Conservation (phyloP, 1,140 invertebrate species). For the Vollenhovia emeryi region DNA sequence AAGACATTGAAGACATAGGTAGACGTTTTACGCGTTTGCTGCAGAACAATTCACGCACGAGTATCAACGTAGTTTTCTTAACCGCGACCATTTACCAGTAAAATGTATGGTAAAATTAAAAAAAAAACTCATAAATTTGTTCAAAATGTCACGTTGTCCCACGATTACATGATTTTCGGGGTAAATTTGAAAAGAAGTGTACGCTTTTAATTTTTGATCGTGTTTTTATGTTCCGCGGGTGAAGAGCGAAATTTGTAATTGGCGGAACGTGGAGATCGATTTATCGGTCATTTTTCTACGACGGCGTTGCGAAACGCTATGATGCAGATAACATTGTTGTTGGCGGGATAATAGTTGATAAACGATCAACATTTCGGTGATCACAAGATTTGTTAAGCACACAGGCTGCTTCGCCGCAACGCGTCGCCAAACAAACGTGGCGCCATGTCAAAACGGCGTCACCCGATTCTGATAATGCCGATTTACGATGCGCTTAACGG, state of each 20-base stretch:
- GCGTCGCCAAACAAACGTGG: constrained; percentile 67
- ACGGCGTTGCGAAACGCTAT: not conserved
- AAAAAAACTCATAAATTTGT: too few species aligned
- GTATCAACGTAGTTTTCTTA: too few species aligned
- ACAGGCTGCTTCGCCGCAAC: constrained; percentile 64
- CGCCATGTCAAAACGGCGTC: constrained; percentile 66
- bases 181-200: too few species aligned
- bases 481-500: constrained; percentile 80
- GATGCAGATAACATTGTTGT: not conserved
- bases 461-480: constrained; percentile 76
- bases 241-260: not conserved
- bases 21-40: too few species aligned
- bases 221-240: not conserved
- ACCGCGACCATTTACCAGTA: too few species aligned
- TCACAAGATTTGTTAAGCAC: constrained; percentile 67
- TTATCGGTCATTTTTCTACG: not conserved
- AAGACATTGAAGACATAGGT: too few species aligned
- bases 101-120: too few species aligned
- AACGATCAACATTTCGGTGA: constrained; percentile 60
- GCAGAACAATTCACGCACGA: too few species aligned
- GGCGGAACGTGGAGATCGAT: not conserved
- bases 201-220: not conserved
- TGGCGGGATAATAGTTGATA: constrained; percentile 37
- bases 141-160: too few species aligned
- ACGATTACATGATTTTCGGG: too few species aligned